Evolutionary conservation across 1,140 invertebrate species (phyloP).

Genomic region (Drosophila subobscura): DNA sequence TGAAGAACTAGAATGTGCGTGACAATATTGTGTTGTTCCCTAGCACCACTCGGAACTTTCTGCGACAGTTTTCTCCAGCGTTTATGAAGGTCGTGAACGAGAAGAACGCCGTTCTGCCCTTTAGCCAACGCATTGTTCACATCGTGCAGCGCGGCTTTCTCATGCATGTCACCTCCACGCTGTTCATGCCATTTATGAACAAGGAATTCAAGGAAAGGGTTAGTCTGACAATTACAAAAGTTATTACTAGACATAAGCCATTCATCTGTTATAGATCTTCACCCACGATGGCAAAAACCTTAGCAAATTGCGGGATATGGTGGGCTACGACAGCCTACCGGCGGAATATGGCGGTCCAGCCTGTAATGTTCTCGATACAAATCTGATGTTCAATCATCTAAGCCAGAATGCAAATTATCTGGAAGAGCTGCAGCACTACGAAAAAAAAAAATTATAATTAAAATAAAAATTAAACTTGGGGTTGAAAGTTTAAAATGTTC

Average conservation of each 20-base stretch:
- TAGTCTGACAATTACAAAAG: neutral
- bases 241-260: accelerated
- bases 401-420: slow-evolving; percentile 60
- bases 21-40: neutral
- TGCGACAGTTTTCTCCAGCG: slow-evolving; percentile 64
- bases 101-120: slow-evolving; percentile 71
- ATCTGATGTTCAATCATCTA: slow-evolving; percentile 70
- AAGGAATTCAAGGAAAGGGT: slow-evolving; percentile 77
- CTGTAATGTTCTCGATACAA: slow-evolving; percentile 68
- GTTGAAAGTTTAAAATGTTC: slow-evolving; percentile 7
- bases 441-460: slow-evolving; percentile 36
- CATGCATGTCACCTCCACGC: slow-evolving; percentile 67
- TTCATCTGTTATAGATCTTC: slow-evolving; percentile 52
- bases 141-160: slow-evolving; percentile 74
- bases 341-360: slow-evolving; percentile 76
- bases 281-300: slow-evolving; percentile 75
- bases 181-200: slow-evolving; percentile 77
- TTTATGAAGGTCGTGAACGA: slow-evolving; percentile 74
- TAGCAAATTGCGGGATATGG: slow-evolving; percentile 69
- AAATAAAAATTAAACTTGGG: neutral
- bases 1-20: neutral
- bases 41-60: slow-evolving; percentile 66
- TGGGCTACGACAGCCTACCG: slow-evolving; percentile 69
- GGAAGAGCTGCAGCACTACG: slow-evolving; percentile 63
- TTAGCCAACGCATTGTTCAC: slow-evolving; percentile 66